phyloP scores from a whole-genome alignment of 1,140 invertebrate species.

The Paracyclopina nana region DNA sequence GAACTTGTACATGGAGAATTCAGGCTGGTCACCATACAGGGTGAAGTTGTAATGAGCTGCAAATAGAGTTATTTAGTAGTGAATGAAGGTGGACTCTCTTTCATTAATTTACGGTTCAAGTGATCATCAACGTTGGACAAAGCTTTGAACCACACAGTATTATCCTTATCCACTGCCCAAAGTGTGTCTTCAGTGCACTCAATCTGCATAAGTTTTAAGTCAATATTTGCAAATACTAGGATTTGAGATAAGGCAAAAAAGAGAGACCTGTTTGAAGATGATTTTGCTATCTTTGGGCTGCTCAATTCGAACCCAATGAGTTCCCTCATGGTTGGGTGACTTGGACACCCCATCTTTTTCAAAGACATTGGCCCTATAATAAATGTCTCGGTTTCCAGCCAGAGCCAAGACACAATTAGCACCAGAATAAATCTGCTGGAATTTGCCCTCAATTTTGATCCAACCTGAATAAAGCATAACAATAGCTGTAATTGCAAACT shows the following conservation, averaged over 20 bases:
- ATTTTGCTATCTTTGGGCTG: neutral
- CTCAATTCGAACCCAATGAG: neutral
- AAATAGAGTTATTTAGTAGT: neutral
- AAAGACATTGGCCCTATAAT: neutral
- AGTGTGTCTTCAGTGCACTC: neutral
- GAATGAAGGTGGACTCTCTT: too few species aligned
- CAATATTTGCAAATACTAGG: too few species aligned
- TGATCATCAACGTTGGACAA: too few species aligned
- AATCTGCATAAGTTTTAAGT: too few species aligned
- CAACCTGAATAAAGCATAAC: too few species aligned
- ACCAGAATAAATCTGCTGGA: neutral
- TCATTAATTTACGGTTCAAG: too few species aligned
- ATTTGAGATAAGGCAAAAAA: too few species aligned
- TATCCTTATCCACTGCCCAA: slow-evolving; percentile 3
- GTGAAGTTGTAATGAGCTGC: neutral
- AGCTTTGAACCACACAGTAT: neutral
- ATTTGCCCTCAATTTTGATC: neutral
- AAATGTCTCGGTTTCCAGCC: neutral
- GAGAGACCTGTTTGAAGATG: slow-evolving; percentile 1
- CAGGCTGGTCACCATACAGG: neutral
- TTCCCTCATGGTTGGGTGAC: neutral
- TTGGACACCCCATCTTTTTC: neutral
- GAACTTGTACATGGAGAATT: slow-evolving; percentile 1
- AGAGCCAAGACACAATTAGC: neutral
- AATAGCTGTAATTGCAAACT: too few species aligned